A percentile compares a stretch with the other conserved stretches of the same genome.
Evolutionary conservation across 1,140 invertebrate genomes (phyloP).

Genomic region (Holotrichia oblita): DNA sequence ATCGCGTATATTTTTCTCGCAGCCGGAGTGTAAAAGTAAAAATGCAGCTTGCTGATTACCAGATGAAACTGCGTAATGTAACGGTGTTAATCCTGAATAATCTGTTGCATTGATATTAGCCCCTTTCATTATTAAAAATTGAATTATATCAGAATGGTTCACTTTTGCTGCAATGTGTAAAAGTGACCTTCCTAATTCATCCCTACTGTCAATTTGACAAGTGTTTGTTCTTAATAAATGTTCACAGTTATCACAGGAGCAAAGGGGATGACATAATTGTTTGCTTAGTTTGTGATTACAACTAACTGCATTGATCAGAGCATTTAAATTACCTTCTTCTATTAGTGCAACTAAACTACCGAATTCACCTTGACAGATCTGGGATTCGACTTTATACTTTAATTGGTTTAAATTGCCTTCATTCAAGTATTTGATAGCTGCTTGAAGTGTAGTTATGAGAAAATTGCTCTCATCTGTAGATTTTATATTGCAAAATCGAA

Average conservation of each 20-base stretch:
- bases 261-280: constrained; percentile 79
- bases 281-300: constrained; percentile 56
- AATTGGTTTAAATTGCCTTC: constrained; percentile 35
- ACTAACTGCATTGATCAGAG: constrained; percentile 42
- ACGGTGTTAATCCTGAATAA: constrained; percentile 72
- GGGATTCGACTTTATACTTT: not conserved
- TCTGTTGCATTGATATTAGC: constrained; percentile 74
- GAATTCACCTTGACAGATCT: constrained; percentile 37
- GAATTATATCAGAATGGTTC: constrained; percentile 76
- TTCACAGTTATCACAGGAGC: constrained; percentile 79
- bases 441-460: constrained; percentile 82
- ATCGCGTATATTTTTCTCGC: constrained; percentile 70
- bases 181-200: constrained; percentile 76
- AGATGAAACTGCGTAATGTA: constrained; percentile 78
- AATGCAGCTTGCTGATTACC: constrained; percentile 84
- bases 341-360: constrained; percentile 13
- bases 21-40: constrained; percentile 71
- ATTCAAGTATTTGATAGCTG: constrained; percentile 71
- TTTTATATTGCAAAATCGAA: constrained; percentile 71
- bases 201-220: constrained; percentile 66
- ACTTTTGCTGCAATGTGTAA: constrained; percentile 79
- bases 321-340: constrained; percentile 43
- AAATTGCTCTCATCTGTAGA: constrained; percentile 79
- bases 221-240: constrained; percentile 63
- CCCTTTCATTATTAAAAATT: constrained; percentile 71